Conservation (phyloP, 1,140 invertebrate species). For the Leptinotarsa lineolata region DNA sequence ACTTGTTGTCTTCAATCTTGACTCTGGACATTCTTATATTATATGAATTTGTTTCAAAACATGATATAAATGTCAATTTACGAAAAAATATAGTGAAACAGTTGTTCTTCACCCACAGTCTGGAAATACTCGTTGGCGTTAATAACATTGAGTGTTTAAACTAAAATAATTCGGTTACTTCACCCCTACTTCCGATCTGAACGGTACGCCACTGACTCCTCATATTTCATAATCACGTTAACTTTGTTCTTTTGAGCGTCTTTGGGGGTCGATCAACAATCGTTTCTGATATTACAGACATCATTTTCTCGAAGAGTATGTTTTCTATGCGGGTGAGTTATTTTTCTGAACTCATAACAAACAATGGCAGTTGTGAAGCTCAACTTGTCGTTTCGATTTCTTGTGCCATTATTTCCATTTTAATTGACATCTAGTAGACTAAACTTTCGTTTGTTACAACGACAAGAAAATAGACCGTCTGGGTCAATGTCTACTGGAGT, state of each 20-base stretch:
- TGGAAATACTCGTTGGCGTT: too few relatives aligned
- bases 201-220: not conserved
- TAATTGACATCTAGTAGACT: not conserved
- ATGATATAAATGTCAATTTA: too few relatives aligned
- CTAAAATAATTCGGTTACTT: too few relatives aligned
- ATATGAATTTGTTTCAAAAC: too few relatives aligned
- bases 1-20: too few relatives aligned
- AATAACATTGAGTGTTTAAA: too few relatives aligned
- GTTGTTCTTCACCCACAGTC: too few relatives aligned
- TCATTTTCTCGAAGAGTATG: not conserved
- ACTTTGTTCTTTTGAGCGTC: conserved; percentile 1
- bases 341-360: not conserved
- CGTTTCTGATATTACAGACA: conserved; percentile 5
- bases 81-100: too few relatives aligned
- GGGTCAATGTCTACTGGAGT: not conserved
- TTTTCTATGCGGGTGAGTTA: not conserved
- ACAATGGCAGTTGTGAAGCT: conserved; percentile 2
- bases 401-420: not conserved
- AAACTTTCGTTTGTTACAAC: not conserved
- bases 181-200: not conserved
- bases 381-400: not conserved
- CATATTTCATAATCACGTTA: not conserved
- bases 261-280: conserved; percentile 3
- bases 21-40: too few relatives aligned
- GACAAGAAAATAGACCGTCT: not conserved